Conservation (phyloP, 2,888 invertebrate species). For the Myopa testacea region DNA sequence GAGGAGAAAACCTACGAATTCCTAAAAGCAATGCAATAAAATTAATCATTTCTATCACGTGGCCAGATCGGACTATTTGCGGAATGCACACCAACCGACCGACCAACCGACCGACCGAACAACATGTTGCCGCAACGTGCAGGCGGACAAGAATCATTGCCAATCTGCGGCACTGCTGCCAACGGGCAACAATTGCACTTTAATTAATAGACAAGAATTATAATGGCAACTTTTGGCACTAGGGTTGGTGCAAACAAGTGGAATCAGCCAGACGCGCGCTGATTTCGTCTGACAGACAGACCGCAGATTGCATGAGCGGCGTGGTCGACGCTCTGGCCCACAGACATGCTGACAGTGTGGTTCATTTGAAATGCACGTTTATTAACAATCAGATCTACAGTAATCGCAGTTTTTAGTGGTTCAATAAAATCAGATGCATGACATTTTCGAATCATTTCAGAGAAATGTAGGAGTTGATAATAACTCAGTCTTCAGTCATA, state of each 20-base stretch:
- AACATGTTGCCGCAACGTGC: not conserved
- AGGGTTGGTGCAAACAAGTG: not conserved
- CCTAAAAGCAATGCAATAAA: slow-evolving; percentile 26
- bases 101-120: not conserved
- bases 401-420: slow-evolving; percentile 6
- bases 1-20: slow-evolving; percentile 8
- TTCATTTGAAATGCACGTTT: not conserved
- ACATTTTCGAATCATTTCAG: too few relatives aligned
- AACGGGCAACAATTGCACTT: not conserved
- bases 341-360: not conserved
- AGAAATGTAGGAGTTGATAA: too few relatives aligned
- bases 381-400: not conserved
- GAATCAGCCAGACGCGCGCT: not conserved
- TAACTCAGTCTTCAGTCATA: too few relatives aligned
- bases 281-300: not conserved
- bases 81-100: slow-evolving; percentile 26
- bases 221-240: slow-evolving; percentile 8
- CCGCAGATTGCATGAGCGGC: not conserved
- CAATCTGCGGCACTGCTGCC: not conserved
- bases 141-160: not conserved
- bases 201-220: not conserved
- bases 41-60: slow-evolving; percentile 36
- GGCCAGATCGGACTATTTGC: slow-evolving; percentile 8
- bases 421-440: not conserved
- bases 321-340: not conserved